Conservation (phyloP, 2,797 vertebrate species). For the Corythornis leucogaster region DNA sequence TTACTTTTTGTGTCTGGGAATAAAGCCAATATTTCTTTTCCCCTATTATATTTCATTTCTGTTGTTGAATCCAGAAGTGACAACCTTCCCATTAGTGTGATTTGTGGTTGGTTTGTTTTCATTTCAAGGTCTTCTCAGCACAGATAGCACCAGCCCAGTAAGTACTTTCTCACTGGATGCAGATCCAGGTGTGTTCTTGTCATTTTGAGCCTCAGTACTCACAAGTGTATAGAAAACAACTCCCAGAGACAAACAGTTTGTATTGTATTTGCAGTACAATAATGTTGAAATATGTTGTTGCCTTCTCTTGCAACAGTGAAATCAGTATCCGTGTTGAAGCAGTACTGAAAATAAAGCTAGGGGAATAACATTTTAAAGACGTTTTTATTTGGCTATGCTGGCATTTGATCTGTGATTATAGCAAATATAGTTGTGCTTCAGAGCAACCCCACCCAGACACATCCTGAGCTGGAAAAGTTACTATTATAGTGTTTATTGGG, state of each 20-base stretch:
- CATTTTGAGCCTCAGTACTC: background rate
- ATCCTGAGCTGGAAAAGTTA: background rate
- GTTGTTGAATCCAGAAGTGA: conserved; percentile 16
- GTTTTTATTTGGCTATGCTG: background rate
- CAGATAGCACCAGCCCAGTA: background rate
- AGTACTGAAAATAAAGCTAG: background rate
- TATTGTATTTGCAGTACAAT: background rate
- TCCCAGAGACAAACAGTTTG: background rate
- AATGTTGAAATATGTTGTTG: background rate
- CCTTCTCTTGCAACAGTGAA: background rate
- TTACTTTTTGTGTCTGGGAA: conserved; percentile 14
- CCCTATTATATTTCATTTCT: conserved; percentile 21
- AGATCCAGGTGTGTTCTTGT: background rate
- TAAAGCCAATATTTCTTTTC: conserved; percentile 45
- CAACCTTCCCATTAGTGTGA: conserved; percentile 28
- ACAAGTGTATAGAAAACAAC: background rate
- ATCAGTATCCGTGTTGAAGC: background rate
- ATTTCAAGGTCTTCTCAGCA: conserved; percentile 5
- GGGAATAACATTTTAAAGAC: background rate
- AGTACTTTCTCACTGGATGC: background rate
- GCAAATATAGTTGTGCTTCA: background rate
- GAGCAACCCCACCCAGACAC: background rate
- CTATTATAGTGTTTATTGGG: background rate
- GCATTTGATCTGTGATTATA: background rate
- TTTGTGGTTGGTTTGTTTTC: conserved; percentile 15